A percentile compares a stretch with the other conserved stretches of the same genome.
These are phyloP conservation scores for Biston betularia DNA, from an alignment of 2,888 invertebrate genomes.

Conservation along the genomic window DNA sequence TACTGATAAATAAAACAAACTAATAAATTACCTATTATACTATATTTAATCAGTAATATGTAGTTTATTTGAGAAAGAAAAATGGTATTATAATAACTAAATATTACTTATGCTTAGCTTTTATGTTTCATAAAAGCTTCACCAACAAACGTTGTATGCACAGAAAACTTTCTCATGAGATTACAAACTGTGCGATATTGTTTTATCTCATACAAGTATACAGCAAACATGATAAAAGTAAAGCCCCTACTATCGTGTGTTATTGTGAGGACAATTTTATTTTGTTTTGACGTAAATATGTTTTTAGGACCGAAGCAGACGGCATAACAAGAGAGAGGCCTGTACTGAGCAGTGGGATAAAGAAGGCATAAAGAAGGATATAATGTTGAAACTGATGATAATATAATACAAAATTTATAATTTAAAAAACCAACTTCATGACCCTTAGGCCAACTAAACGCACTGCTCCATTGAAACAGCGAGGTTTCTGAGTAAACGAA, in stretches of 20 bases:
- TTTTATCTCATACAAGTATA: conserved; percentile 62
- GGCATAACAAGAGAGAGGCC: too few relatives aligned
- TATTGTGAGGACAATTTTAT: not conserved
- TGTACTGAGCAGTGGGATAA: too few relatives aligned
- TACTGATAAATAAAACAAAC: too few relatives aligned
- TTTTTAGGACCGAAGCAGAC: too few relatives aligned
- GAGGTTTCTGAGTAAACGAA: too few relatives aligned
- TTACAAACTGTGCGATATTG: conserved; percentile 61
- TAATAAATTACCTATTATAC: too few relatives aligned
- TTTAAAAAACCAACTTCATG: too few relatives aligned
- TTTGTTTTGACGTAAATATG: not conserved
- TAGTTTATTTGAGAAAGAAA: not conserved
- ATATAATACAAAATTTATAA: too few relatives aligned
- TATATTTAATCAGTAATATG: not conserved
- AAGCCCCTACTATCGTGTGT: conserved; percentile 47
- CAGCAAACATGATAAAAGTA: conserved; percentile 64
- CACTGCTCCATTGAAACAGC: too few relatives aligned
- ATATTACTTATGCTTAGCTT: conserved; percentile 22
- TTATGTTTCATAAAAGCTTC: conserved; percentile 26
- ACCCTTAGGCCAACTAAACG: too few relatives aligned
- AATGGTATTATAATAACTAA: conserved; percentile 6
- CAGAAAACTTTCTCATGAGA: conserved; percentile 55
- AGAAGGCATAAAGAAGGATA: too few relatives aligned
- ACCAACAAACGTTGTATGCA: conserved; percentile 36
- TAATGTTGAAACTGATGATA: too few relatives aligned